Evolutionary conservation across 2,888 invertebrate genomes (phyloP).

Genomic region (Platerodrilus igneus): DNA sequence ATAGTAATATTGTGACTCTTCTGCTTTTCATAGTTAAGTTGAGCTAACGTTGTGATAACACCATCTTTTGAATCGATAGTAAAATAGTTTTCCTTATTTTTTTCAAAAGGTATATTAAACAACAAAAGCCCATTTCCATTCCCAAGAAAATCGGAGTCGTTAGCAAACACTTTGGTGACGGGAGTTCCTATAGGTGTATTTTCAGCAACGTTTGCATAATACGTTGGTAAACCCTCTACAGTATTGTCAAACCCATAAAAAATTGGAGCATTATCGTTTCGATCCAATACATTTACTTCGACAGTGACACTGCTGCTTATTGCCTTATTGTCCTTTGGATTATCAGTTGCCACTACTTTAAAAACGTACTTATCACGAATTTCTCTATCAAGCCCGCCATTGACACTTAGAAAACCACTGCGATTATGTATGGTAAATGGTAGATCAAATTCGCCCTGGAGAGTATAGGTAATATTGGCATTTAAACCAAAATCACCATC

Average conservation of each 20-base stretch:
- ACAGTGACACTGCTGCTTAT: constrained; percentile 71
- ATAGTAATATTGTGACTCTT: constrained; percentile 70
- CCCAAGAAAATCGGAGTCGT: constrained; percentile 78
- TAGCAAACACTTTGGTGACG: constrained; percentile 72
- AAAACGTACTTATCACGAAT: constrained; percentile 64
- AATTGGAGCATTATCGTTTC: constrained; percentile 78
- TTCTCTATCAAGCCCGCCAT: constrained; percentile 75
- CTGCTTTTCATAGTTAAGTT: constrained; percentile 66
- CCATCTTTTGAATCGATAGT: constrained; percentile 84
- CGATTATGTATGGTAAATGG: constrained; percentile 69
- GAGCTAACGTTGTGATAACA: constrained; percentile 68
- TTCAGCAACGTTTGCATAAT: constrained; percentile 70
- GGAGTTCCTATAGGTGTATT: constrained; percentile 70
- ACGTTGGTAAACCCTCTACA: constrained; percentile 62
- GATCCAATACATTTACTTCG: constrained; percentile 74
- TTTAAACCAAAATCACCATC: constrained; percentile 79
- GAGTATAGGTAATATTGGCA: constrained; percentile 68
- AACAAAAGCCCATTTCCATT: constrained; percentile 84
- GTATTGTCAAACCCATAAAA: constrained; percentile 74
- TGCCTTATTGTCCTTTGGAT: constrained; percentile 54
- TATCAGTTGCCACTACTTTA: constrained; percentile 69
- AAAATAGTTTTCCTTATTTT: constrained; percentile 61
- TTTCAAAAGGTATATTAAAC: constrained; percentile 67
- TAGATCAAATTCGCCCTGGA: constrained; percentile 50
- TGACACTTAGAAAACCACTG: constrained; percentile 66